Evolutionary conservation across 2,888 invertebrate species (phyloP), one percentile per base, ranked within the genome.

Genomic region (Quadroppia sp.): DNA sequence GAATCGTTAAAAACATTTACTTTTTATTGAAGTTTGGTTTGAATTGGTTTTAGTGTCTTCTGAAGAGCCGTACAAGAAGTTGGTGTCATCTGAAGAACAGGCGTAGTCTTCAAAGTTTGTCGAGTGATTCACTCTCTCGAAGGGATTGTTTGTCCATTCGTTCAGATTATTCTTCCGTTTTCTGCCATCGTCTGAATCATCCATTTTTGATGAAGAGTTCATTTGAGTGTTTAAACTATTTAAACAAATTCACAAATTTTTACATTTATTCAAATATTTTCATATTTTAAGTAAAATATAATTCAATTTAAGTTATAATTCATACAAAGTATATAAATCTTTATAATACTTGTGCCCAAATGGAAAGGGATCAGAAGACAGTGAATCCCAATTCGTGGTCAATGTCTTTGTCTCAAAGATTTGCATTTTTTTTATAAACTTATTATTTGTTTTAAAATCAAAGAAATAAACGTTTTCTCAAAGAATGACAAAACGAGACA

Each of bases 41-140:
- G 15, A 25, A 3, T 13, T 7, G 7, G 7, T 59, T 59, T n/a
- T n/a, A n/a, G n/a, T 59, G 59, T n/a, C 30, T 6, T 59, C 25
- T 4, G 59, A 13, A 59, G 25, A 30, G 13, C 13, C 11, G 59
- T 30, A 30, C 4, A 59, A 15, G 20, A 15, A 59, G 59, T 59
- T 30, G 13, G 25, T 30, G n/a, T 71, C 71, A n/a, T 71, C 71
- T 23, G 71, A 36, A 50, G 71, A 13, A 50, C 71, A 56, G 23
- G 71, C 71, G 13, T 64, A 64, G 50, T 71, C 71, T 30, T 71
- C 71, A 32, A 71, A 71, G 23, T 71, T 71, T 15, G 50, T 71
- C 53, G 71, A 50, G 20, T 71, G 71, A 15, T 71, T 71, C 13
- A 71, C 53, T 23, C 48, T 71, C 23, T 71, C 50, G 23, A 71